phyloP scores from a whole-genome alignment of 2,888 invertebrate genomes.

The Dryococelus australis region DNA sequence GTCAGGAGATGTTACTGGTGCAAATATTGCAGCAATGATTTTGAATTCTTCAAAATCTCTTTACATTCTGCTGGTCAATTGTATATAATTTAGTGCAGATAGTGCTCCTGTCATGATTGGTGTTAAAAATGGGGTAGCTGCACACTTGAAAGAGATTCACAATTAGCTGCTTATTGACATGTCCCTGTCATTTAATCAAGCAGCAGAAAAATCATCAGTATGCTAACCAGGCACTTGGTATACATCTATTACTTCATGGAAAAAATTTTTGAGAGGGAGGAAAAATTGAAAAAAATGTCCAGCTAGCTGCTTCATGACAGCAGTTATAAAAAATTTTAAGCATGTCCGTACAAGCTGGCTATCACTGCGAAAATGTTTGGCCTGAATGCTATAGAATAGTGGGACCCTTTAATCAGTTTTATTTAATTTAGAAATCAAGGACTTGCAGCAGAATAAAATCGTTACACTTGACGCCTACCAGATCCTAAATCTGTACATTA shows the following conservation, averaged over 20 bases:
- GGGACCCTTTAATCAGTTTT: not conserved
- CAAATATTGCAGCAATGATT: not conserved
- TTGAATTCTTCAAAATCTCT: not conserved
- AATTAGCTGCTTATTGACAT: not conserved
- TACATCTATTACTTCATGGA: not conserved
- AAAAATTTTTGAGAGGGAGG: not conserved
- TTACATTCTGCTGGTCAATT: not conserved
- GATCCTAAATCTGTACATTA: not conserved
- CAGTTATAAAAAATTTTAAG: not conserved
- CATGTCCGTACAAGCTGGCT: not conserved
- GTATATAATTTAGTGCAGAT: not conserved
- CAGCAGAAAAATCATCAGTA: not conserved
- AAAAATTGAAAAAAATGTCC: not conserved
- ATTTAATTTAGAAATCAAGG: not conserved
- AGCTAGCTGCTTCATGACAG: not conserved
- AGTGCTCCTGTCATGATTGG: conserved; percentile 7
- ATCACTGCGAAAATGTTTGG: not conserved
- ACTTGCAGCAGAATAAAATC: not conserved
- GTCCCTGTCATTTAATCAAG: not conserved
- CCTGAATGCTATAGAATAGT: not conserved
- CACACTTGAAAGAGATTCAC: not conserved
- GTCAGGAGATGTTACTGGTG: not conserved
- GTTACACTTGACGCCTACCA: not conserved
- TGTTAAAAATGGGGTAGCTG: not conserved
- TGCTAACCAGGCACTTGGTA: not conserved